phyloP scores from a whole-genome alignment of 1,140 invertebrate species.

The Drosophila albomicans region DNA sequence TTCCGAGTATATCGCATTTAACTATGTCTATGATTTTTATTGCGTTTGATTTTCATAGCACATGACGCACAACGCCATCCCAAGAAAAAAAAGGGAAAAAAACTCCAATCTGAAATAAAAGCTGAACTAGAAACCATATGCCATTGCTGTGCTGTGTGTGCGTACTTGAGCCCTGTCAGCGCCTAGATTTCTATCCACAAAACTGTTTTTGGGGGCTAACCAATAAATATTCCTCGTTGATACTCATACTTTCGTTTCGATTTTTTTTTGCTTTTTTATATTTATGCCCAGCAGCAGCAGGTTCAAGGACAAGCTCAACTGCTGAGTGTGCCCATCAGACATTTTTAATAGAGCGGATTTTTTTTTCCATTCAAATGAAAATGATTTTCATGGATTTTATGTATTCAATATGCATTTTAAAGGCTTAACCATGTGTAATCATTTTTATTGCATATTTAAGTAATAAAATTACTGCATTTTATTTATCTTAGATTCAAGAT shows the following conservation, averaged over 20 bases:
- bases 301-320: constrained; percentile 64
- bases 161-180: constrained; percentile 64
- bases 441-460: not conserved
- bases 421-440: not conserved
- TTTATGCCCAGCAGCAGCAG: constrained; percentile 25
- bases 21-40: constrained; percentile 67
- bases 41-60: constrained; percentile 78
- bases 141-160: constrained; percentile 55
- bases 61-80: constrained; percentile 64
- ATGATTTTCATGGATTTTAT: not conserved
- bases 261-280: not conserved
- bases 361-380: not conserved
- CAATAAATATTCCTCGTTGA: constrained; percentile 54
- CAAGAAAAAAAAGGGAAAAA: constrained; percentile 12
- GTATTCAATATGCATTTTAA: not conserved
- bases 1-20: constrained; percentile 22
- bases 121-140: constrained; percentile 53
- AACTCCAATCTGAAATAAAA: not conserved
- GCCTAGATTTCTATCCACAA: constrained; percentile 69
- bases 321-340: not conserved
- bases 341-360: not conserved
- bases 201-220: constrained; percentile 64
- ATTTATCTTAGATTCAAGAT: no score
- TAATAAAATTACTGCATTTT: not conserved
- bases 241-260: constrained; percentile 45